Evolutionary conservation across 2,888 invertebrate species (phyloP).

Genomic region (Rhaphigaster nebulosa): DNA sequence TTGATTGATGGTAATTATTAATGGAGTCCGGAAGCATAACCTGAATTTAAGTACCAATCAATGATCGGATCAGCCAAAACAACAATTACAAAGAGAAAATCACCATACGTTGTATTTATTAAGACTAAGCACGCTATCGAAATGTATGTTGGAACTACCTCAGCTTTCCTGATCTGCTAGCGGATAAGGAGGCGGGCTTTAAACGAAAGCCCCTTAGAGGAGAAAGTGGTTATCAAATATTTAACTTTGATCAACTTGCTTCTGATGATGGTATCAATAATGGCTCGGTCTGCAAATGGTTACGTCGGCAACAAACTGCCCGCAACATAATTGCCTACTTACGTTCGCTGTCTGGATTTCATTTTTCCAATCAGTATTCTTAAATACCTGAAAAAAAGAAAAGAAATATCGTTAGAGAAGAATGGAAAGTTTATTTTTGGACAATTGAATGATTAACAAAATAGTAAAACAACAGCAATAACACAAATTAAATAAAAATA

Average conservation of each 20-base stretch:
- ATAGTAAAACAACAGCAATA: no score
- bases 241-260: conserved; percentile 14
- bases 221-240: conserved; percentile 31
- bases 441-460: no score
- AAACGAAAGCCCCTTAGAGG: neutral
- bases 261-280: neutral
- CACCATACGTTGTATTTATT: neutral
- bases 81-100: conserved; percentile 20
- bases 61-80: neutral
- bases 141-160: neutral
- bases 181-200: neutral
- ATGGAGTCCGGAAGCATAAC: neutral
- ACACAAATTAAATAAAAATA: no score
- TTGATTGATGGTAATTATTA: neutral
- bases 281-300: neutral
- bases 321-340: conserved; percentile 20
- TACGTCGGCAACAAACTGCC: conserved; percentile 22
- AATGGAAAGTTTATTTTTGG: no score
- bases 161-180: neutral
- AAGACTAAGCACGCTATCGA: neutral
- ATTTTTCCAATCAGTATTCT: neutral
- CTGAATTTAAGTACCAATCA: neutral
- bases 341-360: neutral
- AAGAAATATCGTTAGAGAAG: neutral
- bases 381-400: neutral